phyloP scores from a whole-genome alignment of 2,797 vertebrate genomes.

The Crocidura indochinensis region DNA sequence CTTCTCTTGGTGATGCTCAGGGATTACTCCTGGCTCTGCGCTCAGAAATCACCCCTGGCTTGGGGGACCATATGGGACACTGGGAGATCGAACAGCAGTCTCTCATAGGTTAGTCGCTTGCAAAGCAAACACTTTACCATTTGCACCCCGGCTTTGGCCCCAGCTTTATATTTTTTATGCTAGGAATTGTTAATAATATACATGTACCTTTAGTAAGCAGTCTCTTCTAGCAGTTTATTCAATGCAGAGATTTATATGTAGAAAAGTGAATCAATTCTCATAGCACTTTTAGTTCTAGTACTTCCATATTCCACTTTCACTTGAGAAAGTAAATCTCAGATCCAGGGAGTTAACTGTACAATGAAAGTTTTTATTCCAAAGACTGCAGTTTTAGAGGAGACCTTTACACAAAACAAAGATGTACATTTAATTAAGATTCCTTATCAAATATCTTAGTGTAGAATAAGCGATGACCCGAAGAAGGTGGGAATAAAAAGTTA shows the following conservation, averaged over 20 bases:
- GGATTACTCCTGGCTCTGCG: no score
- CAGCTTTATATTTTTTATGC: background rate
- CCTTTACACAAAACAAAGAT: background rate
- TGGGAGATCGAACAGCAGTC: no score
- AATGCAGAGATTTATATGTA: background rate
- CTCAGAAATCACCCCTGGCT: no score
- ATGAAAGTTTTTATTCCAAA: constrained; percentile 24
- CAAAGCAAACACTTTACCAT: no score
- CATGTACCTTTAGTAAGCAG: background rate
- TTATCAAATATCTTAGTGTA: background rate
- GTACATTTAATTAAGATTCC: background rate
- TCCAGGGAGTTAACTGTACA: background rate
- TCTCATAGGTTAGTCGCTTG: no score
- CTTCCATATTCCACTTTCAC: background rate
- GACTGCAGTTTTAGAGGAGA: no score
- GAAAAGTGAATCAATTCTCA: background rate
- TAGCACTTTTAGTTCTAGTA: background rate
- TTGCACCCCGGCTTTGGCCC: no score
- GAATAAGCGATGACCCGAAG: background rate
- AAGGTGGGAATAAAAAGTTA: background rate
- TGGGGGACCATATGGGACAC: no score
- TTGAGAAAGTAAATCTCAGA: constrained; percentile 20
- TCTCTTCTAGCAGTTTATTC: background rate
- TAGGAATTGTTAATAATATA: background rate
- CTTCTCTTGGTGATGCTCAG: no score